These are phyloP conservation scores for Rallus crepitans DNA, from an alignment of 2,797 vertebrate genomes.

Conservation along the genomic window DNA sequence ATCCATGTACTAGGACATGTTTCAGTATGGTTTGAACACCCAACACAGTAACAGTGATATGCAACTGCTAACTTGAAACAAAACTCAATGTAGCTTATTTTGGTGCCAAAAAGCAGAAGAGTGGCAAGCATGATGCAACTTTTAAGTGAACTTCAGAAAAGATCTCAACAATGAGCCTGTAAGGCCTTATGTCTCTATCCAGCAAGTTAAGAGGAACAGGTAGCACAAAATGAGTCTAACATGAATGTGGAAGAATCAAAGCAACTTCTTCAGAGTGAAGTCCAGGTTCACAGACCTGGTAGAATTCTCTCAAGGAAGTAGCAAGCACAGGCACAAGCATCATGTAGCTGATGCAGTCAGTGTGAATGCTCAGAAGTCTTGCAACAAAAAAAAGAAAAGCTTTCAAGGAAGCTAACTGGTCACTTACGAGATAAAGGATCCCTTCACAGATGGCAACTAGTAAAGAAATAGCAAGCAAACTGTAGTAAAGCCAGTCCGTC, in stretches of 20 bases:
- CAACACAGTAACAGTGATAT: not conserved
- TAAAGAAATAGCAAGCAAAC: not conserved
- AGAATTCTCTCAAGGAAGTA: not conserved
- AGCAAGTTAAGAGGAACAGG: not conserved
- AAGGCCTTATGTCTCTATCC: not conserved
- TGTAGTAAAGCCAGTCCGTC: not conserved
- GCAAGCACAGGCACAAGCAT: not conserved
- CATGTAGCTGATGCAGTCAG: not conserved
- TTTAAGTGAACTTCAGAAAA: not conserved
- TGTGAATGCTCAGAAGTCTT: not conserved
- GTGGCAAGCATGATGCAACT: not conserved
- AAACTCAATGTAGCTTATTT: not conserved
- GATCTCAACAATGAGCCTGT: not conserved
- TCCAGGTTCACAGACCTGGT: not conserved
- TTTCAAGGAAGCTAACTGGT: not conserved
- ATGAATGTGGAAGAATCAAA: not conserved
- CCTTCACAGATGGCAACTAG: not conserved
- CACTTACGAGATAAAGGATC: not conserved
- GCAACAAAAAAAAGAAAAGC: not conserved
- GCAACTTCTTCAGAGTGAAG: not conserved
- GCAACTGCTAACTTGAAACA: not conserved
- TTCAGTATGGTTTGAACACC: not conserved
- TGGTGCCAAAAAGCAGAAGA: not conserved
- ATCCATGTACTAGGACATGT: not conserved
- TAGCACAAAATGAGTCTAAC: not conserved